phyloP scores from a whole-genome alignment of 2,797 vertebrate genomes.

The Myripristis jacobus region DNA sequence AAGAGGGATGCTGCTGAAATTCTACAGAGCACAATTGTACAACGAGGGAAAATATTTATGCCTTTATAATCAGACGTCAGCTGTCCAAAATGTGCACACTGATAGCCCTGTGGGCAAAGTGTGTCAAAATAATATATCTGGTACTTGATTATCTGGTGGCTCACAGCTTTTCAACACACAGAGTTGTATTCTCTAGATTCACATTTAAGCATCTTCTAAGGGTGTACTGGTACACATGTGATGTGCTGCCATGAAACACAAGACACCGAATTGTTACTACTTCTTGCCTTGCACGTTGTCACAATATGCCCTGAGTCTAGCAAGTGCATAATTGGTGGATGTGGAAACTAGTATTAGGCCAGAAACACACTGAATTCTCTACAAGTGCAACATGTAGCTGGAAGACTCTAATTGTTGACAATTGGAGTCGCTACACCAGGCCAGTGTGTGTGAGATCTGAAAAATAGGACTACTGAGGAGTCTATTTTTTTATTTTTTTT shows the following conservation, averaged over 20 bases:
- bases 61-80: constrained; percentile 35
- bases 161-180: constrained; percentile 10
- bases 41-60: constrained; percentile 13
- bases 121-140: constrained; percentile 15
- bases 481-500: too few relatives aligned
- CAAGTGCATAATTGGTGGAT: too few relatives aligned
- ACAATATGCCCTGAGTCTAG: too few relatives aligned
- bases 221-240: constrained; percentile 23
- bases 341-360: too few relatives aligned
- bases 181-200: constrained; percentile 21
- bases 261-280: constrained; percentile 14
- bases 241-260: constrained; percentile 26
- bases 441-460: too few relatives aligned
- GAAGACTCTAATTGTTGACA: too few relatives aligned
- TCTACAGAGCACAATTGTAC: constrained; percentile 3
- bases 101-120: not conserved
- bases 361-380: too few relatives aligned
- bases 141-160: constrained; percentile 11
- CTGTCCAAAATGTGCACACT: constrained; percentile 10
- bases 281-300: constrained; percentile 11
- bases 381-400: too few relatives aligned
- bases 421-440: too few relatives aligned
- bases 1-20: constrained; percentile 37
- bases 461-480: too few relatives aligned
- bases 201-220: constrained; percentile 11